phyloP scores from a whole-genome alignment of 2,113 vertebrate species.

The Nothobranchius kuhntae region DNA sequence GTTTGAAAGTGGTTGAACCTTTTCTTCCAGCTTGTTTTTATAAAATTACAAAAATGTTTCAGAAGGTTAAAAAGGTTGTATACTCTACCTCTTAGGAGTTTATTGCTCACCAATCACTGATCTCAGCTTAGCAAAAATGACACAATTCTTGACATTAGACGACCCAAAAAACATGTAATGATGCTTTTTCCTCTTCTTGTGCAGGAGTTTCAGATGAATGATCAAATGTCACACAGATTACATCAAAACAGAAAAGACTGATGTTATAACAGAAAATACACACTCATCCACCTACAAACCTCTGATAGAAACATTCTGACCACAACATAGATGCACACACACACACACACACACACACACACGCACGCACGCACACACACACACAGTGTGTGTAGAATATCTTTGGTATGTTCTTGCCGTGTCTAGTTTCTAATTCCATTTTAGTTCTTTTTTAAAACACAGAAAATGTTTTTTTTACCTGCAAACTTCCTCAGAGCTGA shows the following conservation, averaged over 20 bases:
- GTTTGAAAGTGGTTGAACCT: background rate
- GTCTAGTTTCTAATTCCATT: too few relatives aligned
- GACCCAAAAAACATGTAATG: slow-evolving; percentile 18
- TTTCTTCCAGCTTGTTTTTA: background rate
- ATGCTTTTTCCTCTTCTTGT: slow-evolving; percentile 32
- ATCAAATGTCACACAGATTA: slow-evolving; percentile 48
- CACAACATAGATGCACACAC: too few relatives aligned
- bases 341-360: too few relatives aligned
- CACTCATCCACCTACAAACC: slow-evolving; percentile 41
- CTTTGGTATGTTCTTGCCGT: too few relatives aligned
- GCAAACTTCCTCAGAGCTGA: too few relatives aligned
- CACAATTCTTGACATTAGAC: slow-evolving; percentile 36
- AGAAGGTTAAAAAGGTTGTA: background rate
- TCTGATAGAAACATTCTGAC: slow-evolving; percentile 30
- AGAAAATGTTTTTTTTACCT: too few relatives aligned
- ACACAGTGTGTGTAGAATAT: too few relatives aligned
- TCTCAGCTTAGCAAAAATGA: slow-evolving; percentile 13
- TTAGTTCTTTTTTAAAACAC: too few relatives aligned
- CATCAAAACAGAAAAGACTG: slow-evolving; percentile 23
- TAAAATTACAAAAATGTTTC: background rate
- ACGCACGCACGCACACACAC: too few relatives aligned
- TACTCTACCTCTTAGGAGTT: too few relatives aligned
- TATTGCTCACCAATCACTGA: slow-evolving; percentile 32
- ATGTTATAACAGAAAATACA: slow-evolving; percentile 48
- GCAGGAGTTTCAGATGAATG: background rate